Conservation (phyloP, 1,140 invertebrate genomes). For the Sycophila sp. region DNA sequence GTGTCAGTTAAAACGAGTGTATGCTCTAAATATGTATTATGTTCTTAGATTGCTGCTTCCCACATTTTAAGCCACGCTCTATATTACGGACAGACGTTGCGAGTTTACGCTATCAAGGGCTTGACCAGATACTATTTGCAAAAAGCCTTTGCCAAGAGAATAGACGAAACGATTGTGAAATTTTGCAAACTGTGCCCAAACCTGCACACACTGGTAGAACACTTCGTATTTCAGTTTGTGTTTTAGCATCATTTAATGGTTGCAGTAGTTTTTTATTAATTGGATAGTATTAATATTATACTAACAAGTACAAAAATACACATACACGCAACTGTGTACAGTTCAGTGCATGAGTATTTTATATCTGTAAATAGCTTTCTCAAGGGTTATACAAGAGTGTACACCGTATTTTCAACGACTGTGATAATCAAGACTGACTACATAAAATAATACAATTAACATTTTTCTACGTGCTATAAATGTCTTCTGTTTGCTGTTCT, state of each 20-base stretch:
- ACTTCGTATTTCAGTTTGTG: conserved; percentile 40
- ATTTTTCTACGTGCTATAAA: background rate
- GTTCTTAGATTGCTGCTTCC: conserved; percentile 46
- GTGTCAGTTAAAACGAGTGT: conserved; percentile 3
- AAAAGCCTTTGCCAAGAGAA: conserved; percentile 69
- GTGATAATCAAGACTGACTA: conserved; percentile 4
- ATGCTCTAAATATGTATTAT: background rate
- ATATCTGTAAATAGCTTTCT: background rate
- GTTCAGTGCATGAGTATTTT: background rate
- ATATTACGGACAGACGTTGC: conserved; percentile 57
- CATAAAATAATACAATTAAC: background rate
- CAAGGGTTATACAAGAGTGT: background rate
- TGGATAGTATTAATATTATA: background rate
- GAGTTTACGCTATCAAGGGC: conserved; percentile 68
- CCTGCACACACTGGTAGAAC: conserved; percentile 70
- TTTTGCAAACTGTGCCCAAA: conserved; percentile 70
- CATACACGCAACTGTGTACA: background rate
- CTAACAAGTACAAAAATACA: background rate
- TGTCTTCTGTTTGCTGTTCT: background rate
- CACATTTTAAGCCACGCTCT: conserved; percentile 51
- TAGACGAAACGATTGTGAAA: conserved; percentile 69
- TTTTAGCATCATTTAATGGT: background rate
- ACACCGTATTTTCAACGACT: no score
- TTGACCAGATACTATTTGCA: conserved; percentile 68
- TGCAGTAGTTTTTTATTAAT: background rate